Evolutionary conservation across 2,113 vertebrate genomes (phyloP).

Genomic region (Menidia beryllina): DNA sequence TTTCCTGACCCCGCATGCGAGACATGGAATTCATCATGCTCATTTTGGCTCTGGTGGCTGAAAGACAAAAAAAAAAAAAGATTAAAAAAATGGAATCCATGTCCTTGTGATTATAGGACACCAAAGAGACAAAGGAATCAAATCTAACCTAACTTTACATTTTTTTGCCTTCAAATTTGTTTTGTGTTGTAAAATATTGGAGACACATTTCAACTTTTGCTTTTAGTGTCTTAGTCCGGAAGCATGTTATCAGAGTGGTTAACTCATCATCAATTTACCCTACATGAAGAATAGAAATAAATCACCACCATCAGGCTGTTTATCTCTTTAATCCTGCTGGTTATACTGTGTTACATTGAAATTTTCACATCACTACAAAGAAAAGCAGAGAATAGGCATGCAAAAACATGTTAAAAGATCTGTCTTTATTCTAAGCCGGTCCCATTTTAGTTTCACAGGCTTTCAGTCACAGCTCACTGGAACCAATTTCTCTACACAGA

Average conservation of each 20-base stretch:
- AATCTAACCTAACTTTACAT: constrained; percentile 2
- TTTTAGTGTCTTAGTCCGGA: not conserved
- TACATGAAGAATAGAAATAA: not conserved
- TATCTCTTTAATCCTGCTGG: not conserved
- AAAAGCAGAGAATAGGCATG: not conserved
- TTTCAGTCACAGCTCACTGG: not conserved
- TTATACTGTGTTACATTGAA: not conserved
- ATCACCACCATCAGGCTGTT: not conserved
- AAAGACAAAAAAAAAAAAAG: constrained; percentile 33
- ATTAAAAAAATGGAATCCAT: not conserved
- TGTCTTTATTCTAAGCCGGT: not conserved
- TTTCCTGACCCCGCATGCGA: constrained; percentile 97
- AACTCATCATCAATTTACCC: no score
- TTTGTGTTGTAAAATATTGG: no score
- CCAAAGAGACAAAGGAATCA: not conserved
- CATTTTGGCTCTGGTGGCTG: constrained; percentile 98
- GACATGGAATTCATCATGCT: constrained; percentile 99
- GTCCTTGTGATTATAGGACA: not conserved
- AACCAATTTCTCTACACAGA: not conserved
- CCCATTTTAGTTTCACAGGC: not conserved
- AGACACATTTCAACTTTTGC: no score
- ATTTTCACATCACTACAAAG: no score
- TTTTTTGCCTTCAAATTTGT: no score
- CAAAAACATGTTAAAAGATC: not conserved
- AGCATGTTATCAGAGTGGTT: not conserved